Conservation (phyloP, 1,140 invertebrate species). For the Papilio xuthus region DNA sequence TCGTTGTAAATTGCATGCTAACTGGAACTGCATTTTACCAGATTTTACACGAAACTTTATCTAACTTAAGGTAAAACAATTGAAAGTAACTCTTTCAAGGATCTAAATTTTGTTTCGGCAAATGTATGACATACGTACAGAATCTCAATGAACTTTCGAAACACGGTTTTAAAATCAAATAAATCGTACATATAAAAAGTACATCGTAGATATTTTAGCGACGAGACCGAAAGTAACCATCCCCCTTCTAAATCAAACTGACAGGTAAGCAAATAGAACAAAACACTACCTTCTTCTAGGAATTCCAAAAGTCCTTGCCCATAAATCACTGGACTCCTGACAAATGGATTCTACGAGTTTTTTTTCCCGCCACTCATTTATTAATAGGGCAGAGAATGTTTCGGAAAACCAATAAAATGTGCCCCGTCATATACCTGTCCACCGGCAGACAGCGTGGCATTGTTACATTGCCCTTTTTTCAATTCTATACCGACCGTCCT, state of each 20-base stretch:
- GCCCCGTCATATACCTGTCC: slow-evolving; percentile 81
- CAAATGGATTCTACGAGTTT: slow-evolving; percentile 79
- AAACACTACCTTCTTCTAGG: slow-evolving; percentile 73
- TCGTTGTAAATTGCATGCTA: not conserved
- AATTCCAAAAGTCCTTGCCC: slow-evolving; percentile 72
- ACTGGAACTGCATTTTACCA: no score
- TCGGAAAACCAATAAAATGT: slow-evolving; percentile 81
- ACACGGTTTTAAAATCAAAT: not conserved
- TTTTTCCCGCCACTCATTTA: slow-evolving; percentile 79
- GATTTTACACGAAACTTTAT: not conserved
- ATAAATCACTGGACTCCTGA: slow-evolving; percentile 78
- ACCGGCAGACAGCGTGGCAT: slow-evolving; percentile 76
- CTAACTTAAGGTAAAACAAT: no score
- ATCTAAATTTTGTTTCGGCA: not conserved
- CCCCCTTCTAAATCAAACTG: slow-evolving; percentile 76
- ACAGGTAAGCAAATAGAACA: slow-evolving; percentile 80
- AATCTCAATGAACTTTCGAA: not conserved
- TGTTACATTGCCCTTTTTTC: slow-evolving; percentile 67
- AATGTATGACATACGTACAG: not conserved
- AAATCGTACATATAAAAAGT: slow-evolving; percentile 27
- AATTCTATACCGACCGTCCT: slow-evolving; percentile 47
- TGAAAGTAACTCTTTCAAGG: no score
- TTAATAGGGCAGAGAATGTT: slow-evolving; percentile 79
- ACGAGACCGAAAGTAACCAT: slow-evolving; percentile 56
- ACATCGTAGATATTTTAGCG: slow-evolving; percentile 46